Base-by-base conservation (phyloP, 37 sponge, comb jelly and placozoan genomes). In the Dysidea cf. avara region DNA sequence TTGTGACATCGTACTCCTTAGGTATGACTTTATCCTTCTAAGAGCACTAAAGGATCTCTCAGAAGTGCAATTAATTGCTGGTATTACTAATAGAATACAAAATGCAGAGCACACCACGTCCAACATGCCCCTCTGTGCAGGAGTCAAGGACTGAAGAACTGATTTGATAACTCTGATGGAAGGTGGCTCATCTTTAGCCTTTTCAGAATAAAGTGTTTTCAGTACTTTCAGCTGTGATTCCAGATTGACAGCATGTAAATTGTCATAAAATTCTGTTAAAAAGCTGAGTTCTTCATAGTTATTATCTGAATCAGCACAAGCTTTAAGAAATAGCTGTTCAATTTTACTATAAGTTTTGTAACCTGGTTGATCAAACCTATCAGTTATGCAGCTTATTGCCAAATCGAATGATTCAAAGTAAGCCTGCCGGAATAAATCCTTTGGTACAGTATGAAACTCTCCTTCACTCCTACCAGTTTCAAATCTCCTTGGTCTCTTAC, bases 21-120 rank as follows among this genome's bases (percentile, higher is more conserved):
- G 58, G 57, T 86, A 81, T 14, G 76, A 58, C 58, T 86, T 91
- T 36, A 86, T 75, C 2, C 78, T 34, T 16, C 75, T n/a, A 21
- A 92, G 72, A 46, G 93, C 88, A 87, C 82, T 81, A 57, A 87
- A 87, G 28, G 87, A 83, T 37, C 81, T 46, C 61, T 92, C 81
- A 34, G 80, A 89, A 34, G 83, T 82, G 36, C 70, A 50, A 65
- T 87, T 91, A 7, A 76, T 86, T 26, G 92, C 81, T 21, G 83
- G 92, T 26, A 87, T 33, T 25, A 82, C 64, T 54, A 86, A n/a
- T 33, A 90, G 54, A 43, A 90, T 61, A 54, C 81, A 79, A 78
- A 91, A 81, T 57, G 82, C 35, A 50, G 38, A 12, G 64, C 79
- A 81, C 22, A 62, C 22, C 52, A 49, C 16, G 13, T 49, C 52